A percentile compares a stretch with the other conserved stretches of the same genome.
Evolutionary conservation across 2,888 invertebrate species (phyloP).

Genomic region (Heliconius cydno): DNA sequence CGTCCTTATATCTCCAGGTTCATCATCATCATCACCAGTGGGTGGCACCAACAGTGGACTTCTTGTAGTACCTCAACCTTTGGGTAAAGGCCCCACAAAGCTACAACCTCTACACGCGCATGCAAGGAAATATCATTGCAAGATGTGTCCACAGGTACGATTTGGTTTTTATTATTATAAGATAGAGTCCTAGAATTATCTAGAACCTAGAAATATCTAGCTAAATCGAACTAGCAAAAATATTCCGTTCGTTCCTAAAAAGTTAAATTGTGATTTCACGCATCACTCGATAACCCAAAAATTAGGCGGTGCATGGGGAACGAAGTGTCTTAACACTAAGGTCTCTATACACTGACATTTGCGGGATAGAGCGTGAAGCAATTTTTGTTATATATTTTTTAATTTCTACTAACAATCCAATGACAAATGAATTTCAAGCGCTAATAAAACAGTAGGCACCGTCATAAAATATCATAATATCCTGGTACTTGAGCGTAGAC

Average conservation of each 20-base stretch:
- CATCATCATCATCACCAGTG: conserved; percentile 78
- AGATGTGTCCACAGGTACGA: conserved; percentile 98
- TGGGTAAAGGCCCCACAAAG: conserved; percentile 84
- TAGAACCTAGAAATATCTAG: too few relatives aligned
- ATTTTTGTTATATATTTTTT: background rate
- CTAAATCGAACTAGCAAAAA: too few relatives aligned
- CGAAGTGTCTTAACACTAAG: background rate
- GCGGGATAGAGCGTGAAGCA: background rate
- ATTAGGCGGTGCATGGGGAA: too few relatives aligned
- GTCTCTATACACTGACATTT: background rate
- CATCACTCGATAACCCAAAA: too few relatives aligned
- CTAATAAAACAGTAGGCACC: background rate
- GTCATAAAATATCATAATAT: conserved; percentile 5
- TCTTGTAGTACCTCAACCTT: conserved; percentile 94
- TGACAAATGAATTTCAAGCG: background rate
- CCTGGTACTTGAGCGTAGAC: conserved; percentile 14
- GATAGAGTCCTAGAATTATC: background rate
- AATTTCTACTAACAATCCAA: background rate
- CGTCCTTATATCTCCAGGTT: conserved; percentile 66
- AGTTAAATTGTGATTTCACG: too few relatives aligned
- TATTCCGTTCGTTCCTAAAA: too few relatives aligned
- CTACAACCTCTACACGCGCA: conserved; percentile 77
- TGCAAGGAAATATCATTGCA: conserved; percentile 94
- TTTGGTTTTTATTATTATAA: background rate
- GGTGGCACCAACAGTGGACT: conserved; percentile 81